These are phyloP conservation scores for Heliconius nattereri DNA, from an alignment of 1,140 invertebrate genomes.

Conservation along the genomic window DNA sequence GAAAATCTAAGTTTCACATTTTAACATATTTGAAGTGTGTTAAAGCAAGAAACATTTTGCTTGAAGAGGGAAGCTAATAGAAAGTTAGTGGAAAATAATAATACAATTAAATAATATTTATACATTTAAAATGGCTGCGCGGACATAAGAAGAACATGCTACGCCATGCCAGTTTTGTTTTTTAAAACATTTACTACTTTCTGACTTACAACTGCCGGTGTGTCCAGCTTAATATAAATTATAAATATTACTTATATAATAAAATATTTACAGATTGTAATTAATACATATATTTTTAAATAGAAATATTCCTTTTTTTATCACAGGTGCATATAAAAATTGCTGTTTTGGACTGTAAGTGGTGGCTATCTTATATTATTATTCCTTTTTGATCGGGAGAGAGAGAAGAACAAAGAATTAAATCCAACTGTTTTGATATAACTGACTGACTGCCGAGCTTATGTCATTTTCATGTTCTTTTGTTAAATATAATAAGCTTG, in stretches of 20 bases:
- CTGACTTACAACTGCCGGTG: constrained; percentile 1
- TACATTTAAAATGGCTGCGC: background rate
- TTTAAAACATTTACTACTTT: background rate
- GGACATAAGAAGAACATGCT: constrained; percentile 7
- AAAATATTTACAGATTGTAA: too few species aligned
- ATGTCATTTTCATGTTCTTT: too few species aligned
- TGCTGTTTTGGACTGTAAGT: too few species aligned
- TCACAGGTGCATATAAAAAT: too few species aligned
- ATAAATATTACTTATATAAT: constrained; percentile 2
- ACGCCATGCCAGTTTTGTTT: background rate
- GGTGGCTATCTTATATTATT: too few species aligned
- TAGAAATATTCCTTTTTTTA: too few species aligned
- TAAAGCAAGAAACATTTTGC: background rate
- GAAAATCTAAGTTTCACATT: background rate
- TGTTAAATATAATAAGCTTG: background rate
- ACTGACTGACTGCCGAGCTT: too few species aligned
- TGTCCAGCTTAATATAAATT: constrained; percentile 15
- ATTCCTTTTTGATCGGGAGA: too few species aligned
- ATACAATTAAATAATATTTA: background rate
- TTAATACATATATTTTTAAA: too few species aligned
- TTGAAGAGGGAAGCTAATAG: background rate
- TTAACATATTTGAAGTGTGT: background rate
- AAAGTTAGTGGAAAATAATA: background rate
- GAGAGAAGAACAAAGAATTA: too few species aligned
- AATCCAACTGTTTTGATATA: too few species aligned